phyloP scores from a whole-genome alignment of 2,888 invertebrate species.

The Ethmia dodecea region DNA sequence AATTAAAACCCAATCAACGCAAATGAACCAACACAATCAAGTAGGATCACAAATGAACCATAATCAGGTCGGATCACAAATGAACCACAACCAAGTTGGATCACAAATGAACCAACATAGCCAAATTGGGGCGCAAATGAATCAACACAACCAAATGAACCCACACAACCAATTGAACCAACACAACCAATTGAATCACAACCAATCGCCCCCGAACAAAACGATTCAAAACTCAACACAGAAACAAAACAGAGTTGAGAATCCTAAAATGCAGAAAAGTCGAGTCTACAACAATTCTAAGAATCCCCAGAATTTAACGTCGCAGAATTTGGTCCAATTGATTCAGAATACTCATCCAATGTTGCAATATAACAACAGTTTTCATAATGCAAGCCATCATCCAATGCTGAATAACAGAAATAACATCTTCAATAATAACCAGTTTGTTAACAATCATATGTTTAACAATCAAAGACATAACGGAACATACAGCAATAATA shows the following conservation, averaged over 20 bases:
- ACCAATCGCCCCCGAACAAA: conserved; percentile 33
- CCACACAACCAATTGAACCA: conserved; percentile 13
- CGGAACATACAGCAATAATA: conserved; percentile 39
- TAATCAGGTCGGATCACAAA: conserved; percentile 1
- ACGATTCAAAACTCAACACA: conserved; percentile 15
- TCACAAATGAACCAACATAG: conserved; percentile 11
- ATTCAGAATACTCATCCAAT: conserved; percentile 70
- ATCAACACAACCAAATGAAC: conserved; percentile 21
- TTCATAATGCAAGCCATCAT: conserved; percentile 64
- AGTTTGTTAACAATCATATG: conserved; percentile 34
- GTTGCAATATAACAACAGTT: conserved; percentile 55
- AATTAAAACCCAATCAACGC: conserved; percentile 17
- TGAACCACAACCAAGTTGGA: conserved; percentile 11
- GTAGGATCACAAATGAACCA: conserved; percentile 16
- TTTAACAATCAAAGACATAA: conserved; percentile 47
- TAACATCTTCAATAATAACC: conserved; percentile 34
- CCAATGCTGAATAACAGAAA: conserved; percentile 52
- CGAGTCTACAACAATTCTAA: conserved; percentile 52
- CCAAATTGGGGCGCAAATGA: conserved; percentile 10
- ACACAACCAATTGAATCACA: background rate
- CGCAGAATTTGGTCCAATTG: conserved; percentile 60
- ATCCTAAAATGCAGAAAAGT: conserved; percentile 44
- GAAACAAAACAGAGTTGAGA: conserved; percentile 14
- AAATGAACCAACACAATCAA: conserved; percentile 9
- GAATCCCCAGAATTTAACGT: conserved; percentile 36